These are phyloP conservation scores for Diarsia brunnea DNA, from an alignment of 2,888 invertebrate species.

Conservation along the genomic window DNA sequence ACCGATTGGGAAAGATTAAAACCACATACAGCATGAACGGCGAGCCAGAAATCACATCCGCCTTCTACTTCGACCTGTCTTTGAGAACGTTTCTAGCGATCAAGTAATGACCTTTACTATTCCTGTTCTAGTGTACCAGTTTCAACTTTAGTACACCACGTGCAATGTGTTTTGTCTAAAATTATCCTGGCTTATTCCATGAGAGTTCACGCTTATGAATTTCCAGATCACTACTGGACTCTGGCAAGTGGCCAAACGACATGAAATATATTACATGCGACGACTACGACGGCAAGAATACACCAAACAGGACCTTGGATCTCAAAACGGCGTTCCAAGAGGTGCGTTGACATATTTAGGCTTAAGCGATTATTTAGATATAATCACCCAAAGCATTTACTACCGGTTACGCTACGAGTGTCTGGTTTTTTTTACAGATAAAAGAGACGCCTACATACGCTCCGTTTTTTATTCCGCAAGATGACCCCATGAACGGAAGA, in stretches of 20 bases:
- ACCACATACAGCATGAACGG: constrained; percentile 93
- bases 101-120: constrained; percentile 91
- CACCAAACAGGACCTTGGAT: constrained; percentile 93
- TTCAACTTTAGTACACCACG: constrained; percentile 78
- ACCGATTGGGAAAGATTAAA: constrained; percentile 93
- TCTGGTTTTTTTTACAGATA: constrained; percentile 79
- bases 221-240: constrained; percentile 93
- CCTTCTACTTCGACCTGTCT: constrained; percentile 97
- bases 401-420: constrained; percentile 21
- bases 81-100: constrained; percentile 93
- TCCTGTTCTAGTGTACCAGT: constrained; percentile 76
- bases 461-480: constrained; percentile 91
- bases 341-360: constrained; percentile 84
- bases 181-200: constrained; percentile 85
- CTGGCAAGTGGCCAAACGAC: constrained; percentile 94
- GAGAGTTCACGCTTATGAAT: constrained; percentile 83
- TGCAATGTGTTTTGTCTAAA: constrained; percentile 81
- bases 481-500: constrained; percentile 92
- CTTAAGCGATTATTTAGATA: constrained; percentile 30
- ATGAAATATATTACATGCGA: constrained; percentile 95
- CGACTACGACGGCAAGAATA: constrained; percentile 94
- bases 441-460: constrained; percentile 93
- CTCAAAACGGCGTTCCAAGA: constrained; percentile 93
- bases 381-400: constrained; percentile 42
- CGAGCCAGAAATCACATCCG: constrained; percentile 94